These are phyloP conservation scores for Sminthopsis crassicaudata DNA, from an alignment of 2,113 vertebrate genomes.

Conservation along the genomic window DNA sequence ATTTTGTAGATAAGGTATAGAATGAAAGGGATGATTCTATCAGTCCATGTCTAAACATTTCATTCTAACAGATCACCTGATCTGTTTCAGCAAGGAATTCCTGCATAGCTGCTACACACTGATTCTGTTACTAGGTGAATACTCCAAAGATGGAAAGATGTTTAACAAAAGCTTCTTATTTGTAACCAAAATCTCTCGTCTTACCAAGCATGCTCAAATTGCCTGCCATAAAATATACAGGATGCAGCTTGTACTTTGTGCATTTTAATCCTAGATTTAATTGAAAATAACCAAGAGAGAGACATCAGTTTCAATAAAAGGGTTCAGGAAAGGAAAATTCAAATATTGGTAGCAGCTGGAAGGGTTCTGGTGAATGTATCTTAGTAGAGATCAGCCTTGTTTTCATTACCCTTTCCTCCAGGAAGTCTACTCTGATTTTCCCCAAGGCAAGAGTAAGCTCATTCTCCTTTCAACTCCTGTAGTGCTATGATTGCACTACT, in stretches of 20 bases:
- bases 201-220: slow-evolving; percentile 26
- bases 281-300: background rate
- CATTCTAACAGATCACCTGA: slow-evolving; percentile 32
- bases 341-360: background rate
- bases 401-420: background rate
- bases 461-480: background rate
- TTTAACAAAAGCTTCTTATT: slow-evolving; percentile 52
- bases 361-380: background rate
- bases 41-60: slow-evolving; percentile 42
- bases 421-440: background rate
- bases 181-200: slow-evolving; percentile 43
- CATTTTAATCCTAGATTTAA: background rate
- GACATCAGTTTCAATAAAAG: background rate
- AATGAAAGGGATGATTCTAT: background rate
- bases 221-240: background rate
- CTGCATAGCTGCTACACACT: background rate
- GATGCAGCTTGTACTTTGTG: slow-evolving; percentile 7
- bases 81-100: slow-evolving; percentile 8
- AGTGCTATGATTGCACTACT: background rate
- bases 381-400: background rate
- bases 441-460: background rate
- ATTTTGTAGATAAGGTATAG: background rate
- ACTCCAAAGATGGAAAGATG: slow-evolving; percentile 47
- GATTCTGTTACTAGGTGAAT: background rate
- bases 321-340: background rate